Conservation (phyloP, 2,888 invertebrate genomes). For the Nowickia ferox region DNA sequence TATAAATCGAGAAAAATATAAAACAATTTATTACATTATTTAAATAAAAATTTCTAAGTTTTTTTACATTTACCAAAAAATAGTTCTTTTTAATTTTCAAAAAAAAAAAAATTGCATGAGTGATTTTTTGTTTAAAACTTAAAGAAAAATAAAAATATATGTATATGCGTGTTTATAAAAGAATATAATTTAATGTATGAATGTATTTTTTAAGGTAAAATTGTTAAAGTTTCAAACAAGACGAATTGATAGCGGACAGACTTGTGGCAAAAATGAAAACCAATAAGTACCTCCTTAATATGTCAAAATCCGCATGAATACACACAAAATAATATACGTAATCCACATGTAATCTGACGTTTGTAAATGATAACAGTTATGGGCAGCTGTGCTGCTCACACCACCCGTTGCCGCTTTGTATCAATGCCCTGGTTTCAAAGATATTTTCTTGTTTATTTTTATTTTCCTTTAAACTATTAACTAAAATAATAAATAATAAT, state of each 20-base stretch:
- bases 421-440: not conserved
- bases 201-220: conserved; percentile 30
- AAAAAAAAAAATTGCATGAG: conserved; percentile 18
- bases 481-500: conserved; percentile 60
- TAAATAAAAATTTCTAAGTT: conserved; percentile 47
- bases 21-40: conserved; percentile 52
- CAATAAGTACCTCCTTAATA: no score
- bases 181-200: conserved; percentile 10
- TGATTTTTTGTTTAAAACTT: conserved; percentile 39
- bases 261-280: no score
- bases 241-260: no score
- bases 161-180: not conserved
- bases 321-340: no score
- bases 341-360: no score
- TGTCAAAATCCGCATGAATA: no score
- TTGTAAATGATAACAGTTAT: no score
- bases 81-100: not conserved
- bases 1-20: conserved; percentile 56
- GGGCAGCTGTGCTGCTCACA: no score
- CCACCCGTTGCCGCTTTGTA: no score
- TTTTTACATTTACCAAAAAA: conserved; percentile 55
- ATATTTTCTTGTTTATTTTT: conserved; percentile 13
- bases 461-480: conserved; percentile 34
- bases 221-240: not conserved
- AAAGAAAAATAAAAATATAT: conserved; percentile 9